These are phyloP conservation scores for Acanthisitta chloris DNA, from an alignment of 2,113 vertebrate species.

Conservation along the genomic window DNA sequence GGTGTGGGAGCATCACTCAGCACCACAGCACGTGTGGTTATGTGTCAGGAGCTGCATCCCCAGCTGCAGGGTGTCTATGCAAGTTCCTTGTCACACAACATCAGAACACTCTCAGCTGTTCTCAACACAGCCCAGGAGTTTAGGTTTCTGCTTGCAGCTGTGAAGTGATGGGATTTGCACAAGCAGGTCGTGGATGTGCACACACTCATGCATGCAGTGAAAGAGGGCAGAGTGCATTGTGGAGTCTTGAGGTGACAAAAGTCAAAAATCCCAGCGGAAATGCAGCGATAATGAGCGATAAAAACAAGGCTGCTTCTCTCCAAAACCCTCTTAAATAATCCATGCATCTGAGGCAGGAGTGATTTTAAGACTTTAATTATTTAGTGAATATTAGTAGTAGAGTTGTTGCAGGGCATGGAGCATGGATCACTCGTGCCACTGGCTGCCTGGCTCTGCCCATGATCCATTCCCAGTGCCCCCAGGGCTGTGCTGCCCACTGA, in stretches of 20 bases:
- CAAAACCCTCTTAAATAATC: slow-evolving; percentile 24
- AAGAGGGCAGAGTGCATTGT: neutral
- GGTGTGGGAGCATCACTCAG: neutral
- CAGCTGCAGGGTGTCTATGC: neutral
- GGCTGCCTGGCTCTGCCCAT: neutral
- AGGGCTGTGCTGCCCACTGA: neutral
- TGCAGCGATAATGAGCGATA: neutral
- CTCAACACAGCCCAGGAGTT: rapidly evolving
- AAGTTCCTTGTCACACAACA: rapidly evolving
- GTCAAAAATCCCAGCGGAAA: neutral
- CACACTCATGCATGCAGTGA: rapidly evolving
- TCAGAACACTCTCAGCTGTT: neutral
- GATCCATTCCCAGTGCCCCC: neutral
- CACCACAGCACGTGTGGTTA: rapidly evolving
- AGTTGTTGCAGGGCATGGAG: neutral
- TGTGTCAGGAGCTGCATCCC: too few species aligned
- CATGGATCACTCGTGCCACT: neutral
- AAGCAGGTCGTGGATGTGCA: neutral
- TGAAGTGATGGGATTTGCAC: neutral
- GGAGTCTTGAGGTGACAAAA: neutral
- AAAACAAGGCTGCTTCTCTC: slow-evolving; percentile 5
- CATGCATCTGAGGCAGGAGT: neutral
- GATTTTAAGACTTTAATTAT: slow-evolving; percentile 55
- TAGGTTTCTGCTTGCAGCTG: neutral
- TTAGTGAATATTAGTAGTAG: neutral